A percentile compares a stretch with the other conserved stretches of the same genome.
phyloP scores from a whole-genome alignment of 1,140 invertebrate species.

The Penaeus indicus region DNA sequence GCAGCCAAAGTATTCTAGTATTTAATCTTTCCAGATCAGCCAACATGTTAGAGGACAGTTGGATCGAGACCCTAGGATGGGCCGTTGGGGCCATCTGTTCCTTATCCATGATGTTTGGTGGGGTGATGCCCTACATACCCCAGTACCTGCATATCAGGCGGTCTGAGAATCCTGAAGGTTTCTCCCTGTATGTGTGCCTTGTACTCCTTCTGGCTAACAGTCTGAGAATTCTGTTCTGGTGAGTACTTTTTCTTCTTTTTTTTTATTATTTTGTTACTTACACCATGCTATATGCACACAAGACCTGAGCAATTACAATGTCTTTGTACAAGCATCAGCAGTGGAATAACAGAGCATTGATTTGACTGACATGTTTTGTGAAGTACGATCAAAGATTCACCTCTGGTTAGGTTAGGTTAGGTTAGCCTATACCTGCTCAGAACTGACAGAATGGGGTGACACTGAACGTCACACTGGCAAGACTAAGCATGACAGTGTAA shows the following conservation, averaged over 20 bases:
- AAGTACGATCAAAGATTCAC: too few species aligned
- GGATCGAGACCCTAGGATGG: conserved; percentile 46
- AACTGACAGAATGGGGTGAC: too few species aligned
- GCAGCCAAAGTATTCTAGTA: not conserved
- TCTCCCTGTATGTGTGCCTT: conserved; percentile 96
- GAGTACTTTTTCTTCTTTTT: conserved; percentile 70
- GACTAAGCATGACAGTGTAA: too few species aligned
- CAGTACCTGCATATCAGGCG: conserved; percentile 93
- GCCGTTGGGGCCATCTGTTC: conserved; percentile 45
- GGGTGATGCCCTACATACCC: conserved; percentile 89
- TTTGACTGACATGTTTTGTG: too few species aligned
- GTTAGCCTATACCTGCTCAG: too few species aligned
- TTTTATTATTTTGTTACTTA: too few species aligned
- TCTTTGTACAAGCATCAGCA: too few species aligned
- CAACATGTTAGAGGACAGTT: conserved; percentile 48
- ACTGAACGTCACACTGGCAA: too few species aligned
- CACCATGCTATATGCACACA: too few species aligned
- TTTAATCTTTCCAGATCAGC: conserved; percentile 20
- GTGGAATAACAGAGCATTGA: too few species aligned
- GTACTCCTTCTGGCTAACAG: conserved; percentile 95
- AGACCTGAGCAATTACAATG: too few species aligned
- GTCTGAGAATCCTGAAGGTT: conserved; percentile 93
- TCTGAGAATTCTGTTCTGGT: conserved; percentile 98
- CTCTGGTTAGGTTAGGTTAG: too few species aligned
- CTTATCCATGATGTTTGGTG: conserved; percentile 90